These are phyloP conservation scores for Rhyacophila evoluta DNA, from an alignment of 2,888 invertebrate species.

Conservation along the genomic window DNA sequence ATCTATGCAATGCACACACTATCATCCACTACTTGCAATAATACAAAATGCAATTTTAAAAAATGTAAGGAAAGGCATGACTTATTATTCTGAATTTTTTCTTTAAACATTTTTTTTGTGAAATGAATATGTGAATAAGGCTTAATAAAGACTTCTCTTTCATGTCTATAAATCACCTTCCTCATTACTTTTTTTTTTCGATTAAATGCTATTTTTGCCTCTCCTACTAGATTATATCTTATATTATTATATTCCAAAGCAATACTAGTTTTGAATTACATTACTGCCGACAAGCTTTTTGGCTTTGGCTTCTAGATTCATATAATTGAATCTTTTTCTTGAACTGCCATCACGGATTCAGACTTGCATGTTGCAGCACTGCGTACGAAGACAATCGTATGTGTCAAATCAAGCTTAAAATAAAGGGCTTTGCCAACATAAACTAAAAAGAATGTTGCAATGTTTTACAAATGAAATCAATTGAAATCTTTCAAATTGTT, in stretches of 20 bases:
- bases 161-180: background rate
- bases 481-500: background rate
- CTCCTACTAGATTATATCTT: background rate
- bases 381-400: conserved; percentile 1
- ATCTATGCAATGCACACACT: too few species aligned
- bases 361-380: conserved; percentile 9
- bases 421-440: conserved; percentile 20
- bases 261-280: background rate
- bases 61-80: too few species aligned
- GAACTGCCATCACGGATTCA: background rate
- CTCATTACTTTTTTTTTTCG: background rate
- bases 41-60: too few species aligned
- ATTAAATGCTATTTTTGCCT: background rate
- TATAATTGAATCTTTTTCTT: background rate
- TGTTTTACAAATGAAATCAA: background rate
- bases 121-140: background rate
- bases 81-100: too few species aligned
- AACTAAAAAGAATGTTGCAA: background rate
- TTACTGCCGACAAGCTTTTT: conserved; percentile 9
- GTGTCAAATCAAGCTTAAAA: conserved; percentile 17
- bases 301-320: conserved; percentile 13
- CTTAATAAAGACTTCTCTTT: background rate
- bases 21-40: too few species aligned
- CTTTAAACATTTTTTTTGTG: too few species aligned
- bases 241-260: conserved; percentile 3